Conservation (phyloP, 2,888 invertebrate species). For the Orchesella flavescens region DNA sequence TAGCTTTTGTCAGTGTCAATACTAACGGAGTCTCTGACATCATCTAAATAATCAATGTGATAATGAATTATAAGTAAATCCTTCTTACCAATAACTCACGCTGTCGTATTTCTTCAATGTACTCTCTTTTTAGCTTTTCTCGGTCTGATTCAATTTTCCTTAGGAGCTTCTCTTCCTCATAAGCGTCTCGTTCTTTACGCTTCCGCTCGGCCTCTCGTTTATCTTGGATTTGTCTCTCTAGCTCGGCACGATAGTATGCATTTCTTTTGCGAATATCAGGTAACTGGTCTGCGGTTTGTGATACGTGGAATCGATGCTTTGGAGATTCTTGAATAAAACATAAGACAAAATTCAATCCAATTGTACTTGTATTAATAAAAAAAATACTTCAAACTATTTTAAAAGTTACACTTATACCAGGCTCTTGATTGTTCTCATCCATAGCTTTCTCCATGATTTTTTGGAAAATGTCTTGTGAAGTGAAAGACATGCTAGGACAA, state of each 20-base stretch:
- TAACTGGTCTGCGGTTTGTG: constrained; percentile 70
- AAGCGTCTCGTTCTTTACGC: constrained; percentile 63
- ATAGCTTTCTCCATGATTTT: constrained; percentile 68
- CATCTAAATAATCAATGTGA: not conserved
- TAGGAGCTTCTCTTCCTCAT: constrained; percentile 67
- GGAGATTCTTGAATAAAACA: constrained; percentile 19
- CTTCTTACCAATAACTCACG: constrained; percentile 64
- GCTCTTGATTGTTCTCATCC: constrained; percentile 46
- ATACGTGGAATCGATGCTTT: constrained; percentile 64
- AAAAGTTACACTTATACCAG: constrained; percentile 48
- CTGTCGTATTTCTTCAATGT: constrained; percentile 69
- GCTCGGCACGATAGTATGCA: constrained; percentile 65
- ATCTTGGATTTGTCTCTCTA: constrained; percentile 70
- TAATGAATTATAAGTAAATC: not conserved
- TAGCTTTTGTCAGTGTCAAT: not conserved
- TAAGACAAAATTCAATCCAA: not conserved
- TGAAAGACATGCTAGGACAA: constrained; percentile 55
- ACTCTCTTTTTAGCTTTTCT: constrained; percentile 69
- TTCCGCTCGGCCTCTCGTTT: constrained; percentile 68
- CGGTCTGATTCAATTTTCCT: constrained; percentile 70
- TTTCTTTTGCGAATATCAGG: constrained; percentile 68
- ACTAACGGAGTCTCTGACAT: too few relatives aligned
- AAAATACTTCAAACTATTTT: not conserved
- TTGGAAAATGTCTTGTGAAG: constrained; percentile 65
- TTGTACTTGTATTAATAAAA: not conserved